Base-by-base conservation (phyloP, 2,797 vertebrate genomes). In the Lepilemur septentrionalis region DNA sequence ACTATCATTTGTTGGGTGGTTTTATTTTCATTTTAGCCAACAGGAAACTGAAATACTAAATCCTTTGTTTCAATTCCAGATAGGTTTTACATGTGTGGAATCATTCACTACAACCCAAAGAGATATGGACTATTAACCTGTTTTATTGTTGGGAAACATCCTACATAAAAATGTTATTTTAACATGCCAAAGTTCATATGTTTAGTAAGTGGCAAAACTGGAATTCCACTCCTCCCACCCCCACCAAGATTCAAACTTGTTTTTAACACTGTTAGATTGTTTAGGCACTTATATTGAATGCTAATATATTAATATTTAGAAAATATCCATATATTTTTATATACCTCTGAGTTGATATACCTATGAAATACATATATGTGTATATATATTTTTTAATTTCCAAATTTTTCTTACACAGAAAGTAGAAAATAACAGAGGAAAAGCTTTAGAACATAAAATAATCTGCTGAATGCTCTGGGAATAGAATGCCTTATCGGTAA, bases 11-110 rank as follows among this genome's bases (percentile, higher is more conserved):
- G 15, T 67, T 6, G 17, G 20, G 4, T 70, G 15, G 28, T 85
- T 91, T 93, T 72, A 67, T 91, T 93, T 82, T 93, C 32, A 57
- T 80, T 80, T 92, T 82, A 67, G 30, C 80, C n/a, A 35, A 69
- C 3, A 82, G 8, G 25, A 87, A 94, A 9, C 86, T 90, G 55
- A 86, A 89, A 95, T 67, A 50, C 1, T 73, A 20, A 94, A 90
- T 76, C 1, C 2, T 52, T 46, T 92, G 48, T 87, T 96, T 87
- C 70, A 90, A 10, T 83, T 92, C 14, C 50, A 83, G 25, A 15
- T 78, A 22, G 23, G 5, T 30, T 87, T 90, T 59, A 17, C 30
- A 35, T 41, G 17, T 89, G 43, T n/a, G 20, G 81, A 75, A 88
- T 79, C 22, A 85, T 22, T 89, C 5, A n/a, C 30, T 84, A 13